These are phyloP conservation scores for Sebastes kiyomatsui DNA, from an alignment of 2,797 vertebrate genomes.

Conservation along the genomic window DNA sequence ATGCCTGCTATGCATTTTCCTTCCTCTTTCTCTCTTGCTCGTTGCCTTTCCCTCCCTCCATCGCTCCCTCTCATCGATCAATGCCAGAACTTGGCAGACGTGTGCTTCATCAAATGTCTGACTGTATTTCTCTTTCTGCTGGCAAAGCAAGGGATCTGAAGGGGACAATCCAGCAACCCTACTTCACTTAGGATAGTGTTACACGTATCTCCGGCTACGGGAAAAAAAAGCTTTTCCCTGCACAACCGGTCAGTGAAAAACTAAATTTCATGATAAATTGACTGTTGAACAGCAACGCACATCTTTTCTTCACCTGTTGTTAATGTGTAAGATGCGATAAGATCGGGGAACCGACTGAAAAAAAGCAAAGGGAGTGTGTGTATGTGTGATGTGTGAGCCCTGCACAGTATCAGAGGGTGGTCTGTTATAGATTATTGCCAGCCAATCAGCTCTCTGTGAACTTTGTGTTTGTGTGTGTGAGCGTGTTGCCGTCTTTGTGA, in stretches of 20 bases:
- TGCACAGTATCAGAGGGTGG: constrained; percentile 36
- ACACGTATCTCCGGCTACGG: background rate
- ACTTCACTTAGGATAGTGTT: constrained; percentile 14
- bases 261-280: background rate
- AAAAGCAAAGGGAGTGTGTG: background rate
- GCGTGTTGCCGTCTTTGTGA: constrained; percentile 16
- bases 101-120: constrained; percentile 77
- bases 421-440: constrained; percentile 28
- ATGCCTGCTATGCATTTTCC: constrained; percentile 55
- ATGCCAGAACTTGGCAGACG: constrained; percentile 67
- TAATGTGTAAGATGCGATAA: background rate
- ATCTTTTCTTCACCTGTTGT: constrained; percentile 18
- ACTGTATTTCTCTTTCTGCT: constrained; percentile 70
- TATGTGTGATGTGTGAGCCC: background rate
- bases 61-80: constrained; percentile 75
- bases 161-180: constrained; percentile 32
- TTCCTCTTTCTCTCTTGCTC: constrained; percentile 29
- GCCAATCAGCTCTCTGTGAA: constrained; percentile 25
- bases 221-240: constrained; percentile 6
- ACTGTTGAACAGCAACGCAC: background rate
- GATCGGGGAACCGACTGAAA: background rate
- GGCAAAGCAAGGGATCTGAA: constrained; percentile 54
- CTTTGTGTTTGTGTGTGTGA: constrained; percentile 20
- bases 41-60: constrained; percentile 34
- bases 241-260: background rate